A percentile compares a stretch with the other conserved stretches of the same genome.
These are phyloP conservation scores for Petrophora chlorosata DNA, from an alignment of 2,888 invertebrate genomes.

Conservation along the genomic window DNA sequence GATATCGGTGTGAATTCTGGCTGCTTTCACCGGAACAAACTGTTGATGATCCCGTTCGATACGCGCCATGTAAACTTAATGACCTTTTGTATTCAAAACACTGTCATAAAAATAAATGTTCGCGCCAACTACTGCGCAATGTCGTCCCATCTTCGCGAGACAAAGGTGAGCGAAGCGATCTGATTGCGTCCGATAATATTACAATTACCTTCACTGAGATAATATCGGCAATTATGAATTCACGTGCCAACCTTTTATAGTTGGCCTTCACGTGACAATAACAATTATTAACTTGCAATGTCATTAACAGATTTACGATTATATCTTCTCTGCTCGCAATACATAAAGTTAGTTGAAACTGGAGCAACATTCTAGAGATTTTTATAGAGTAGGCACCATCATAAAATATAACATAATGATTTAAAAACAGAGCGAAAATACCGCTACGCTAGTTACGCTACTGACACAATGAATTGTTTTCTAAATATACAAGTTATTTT, in stretches of 20 bases:
- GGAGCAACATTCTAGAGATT: slow-evolving; percentile 8
- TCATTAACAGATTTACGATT: slow-evolving; percentile 1
- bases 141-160: neutral
- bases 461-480: too few species aligned
- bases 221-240: slow-evolving; percentile 19
- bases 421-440: slow-evolving; percentile 4
- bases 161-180: slow-evolving; percentile 2
- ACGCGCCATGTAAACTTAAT: slow-evolving; percentile 39
- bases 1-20: slow-evolving; percentile 41
- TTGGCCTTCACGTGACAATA: slow-evolving; percentile 25
- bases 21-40: slow-evolving; percentile 55
- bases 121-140: slow-evolving; percentile 1
- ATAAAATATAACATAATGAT: slow-evolving; percentile 1
- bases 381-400: slow-evolving; percentile 7
- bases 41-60: slow-evolving; percentile 42
- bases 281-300: slow-evolving; percentile 14
- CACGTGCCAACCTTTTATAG: slow-evolving; percentile 26
- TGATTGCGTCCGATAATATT: slow-evolving; percentile 11
- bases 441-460: slow-evolving; percentile 14
- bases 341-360: neutral
- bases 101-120: slow-evolving; percentile 1
- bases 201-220: slow-evolving; percentile 6
- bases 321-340: too few species aligned
- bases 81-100: slow-evolving; percentile 45
- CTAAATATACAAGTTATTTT: too few species aligned